These are phyloP conservation scores for Zaprionus lineosus DNA, from an alignment of 2,888 invertebrate species.

Conservation along the genomic window DNA sequence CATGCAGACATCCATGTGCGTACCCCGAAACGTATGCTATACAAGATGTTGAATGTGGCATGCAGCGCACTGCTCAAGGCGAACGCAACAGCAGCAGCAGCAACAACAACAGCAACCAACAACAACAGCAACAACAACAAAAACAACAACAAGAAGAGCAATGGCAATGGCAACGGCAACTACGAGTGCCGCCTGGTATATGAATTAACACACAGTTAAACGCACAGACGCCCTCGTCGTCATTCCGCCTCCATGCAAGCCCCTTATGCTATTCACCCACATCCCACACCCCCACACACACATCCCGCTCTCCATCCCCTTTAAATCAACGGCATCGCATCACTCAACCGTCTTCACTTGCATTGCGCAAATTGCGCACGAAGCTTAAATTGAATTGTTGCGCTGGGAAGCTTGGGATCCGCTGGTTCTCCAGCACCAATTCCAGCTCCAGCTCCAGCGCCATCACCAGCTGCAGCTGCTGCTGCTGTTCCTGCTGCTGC, in stretches of 20 bases:
- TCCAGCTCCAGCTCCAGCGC: no score
- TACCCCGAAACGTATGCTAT: constrained; percentile 24
- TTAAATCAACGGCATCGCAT: not conserved
- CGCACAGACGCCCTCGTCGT: constrained; percentile 46
- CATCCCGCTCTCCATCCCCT: not conserved
- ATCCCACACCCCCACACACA: no score
- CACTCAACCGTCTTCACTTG: constrained; percentile 10
- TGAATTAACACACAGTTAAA: constrained; percentile 69
- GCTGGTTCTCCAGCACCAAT: no score
- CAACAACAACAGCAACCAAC: constrained; percentile 18
- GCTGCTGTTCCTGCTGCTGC: no score
- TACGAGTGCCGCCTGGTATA: constrained; percentile 62
- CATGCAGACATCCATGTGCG: not conserved
- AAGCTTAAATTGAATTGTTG: constrained; percentile 77
- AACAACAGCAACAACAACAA: no score
- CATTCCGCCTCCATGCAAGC: constrained; percentile 13
- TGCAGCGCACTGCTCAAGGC: constrained; percentile 36
- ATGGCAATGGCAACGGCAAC: constrained; percentile 3
- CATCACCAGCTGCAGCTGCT: no score
- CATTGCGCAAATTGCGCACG: constrained; percentile 75
- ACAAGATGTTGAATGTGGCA: constrained; percentile 20
- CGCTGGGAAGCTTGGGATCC: no score
- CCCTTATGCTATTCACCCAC: constrained; percentile 8
- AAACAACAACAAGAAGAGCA: constrained; percentile 16
- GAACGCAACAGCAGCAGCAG: constrained; percentile 24